Evolutionary conservation across 2,888 invertebrate species (phyloP).

Genomic region (Lagria hirta): DNA sequence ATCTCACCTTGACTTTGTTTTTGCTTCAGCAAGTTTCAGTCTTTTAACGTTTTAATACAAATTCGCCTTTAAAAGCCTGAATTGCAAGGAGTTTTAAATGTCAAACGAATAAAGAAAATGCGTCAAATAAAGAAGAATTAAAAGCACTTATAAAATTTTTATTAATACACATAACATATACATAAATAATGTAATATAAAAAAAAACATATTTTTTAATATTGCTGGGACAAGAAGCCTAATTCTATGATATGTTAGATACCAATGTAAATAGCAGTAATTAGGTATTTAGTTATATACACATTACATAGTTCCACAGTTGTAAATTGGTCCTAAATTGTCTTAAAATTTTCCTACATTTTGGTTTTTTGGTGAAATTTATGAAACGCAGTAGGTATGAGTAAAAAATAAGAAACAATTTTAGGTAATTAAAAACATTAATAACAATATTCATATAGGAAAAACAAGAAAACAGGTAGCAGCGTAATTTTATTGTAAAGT

Average conservation of each 20-base stretch:
- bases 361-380: too few species aligned
- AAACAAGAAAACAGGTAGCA: too few species aligned
- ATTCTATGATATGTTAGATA: constrained; percentile 42
- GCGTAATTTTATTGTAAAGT: too few species aligned
- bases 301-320: constrained; percentile 44
- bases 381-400: too few species aligned
- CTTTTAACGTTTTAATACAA: too few species aligned
- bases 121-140: constrained; percentile 13
- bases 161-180: constrained; percentile 33
- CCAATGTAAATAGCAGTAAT: constrained; percentile 25
- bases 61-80: too few species aligned
- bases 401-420: constrained; percentile 15
- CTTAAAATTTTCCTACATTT: too few species aligned
- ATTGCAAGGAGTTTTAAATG: too few species aligned
- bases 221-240: constrained; percentile 31
- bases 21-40: too few species aligned
- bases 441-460: constrained; percentile 13
- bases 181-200: constrained; percentile 26
- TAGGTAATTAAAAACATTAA: constrained; percentile 16
- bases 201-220: constrained; percentile 21
- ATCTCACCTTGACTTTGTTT: too few species aligned
- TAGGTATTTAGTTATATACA: constrained; percentile 34
- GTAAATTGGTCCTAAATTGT: constrained; percentile 55
- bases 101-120: too few species aligned
- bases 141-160: constrained; percentile 33